Evolutionary conservation across 2,113 vertebrate species (phyloP).

Genomic region (Callopanchax toddi): DNA sequence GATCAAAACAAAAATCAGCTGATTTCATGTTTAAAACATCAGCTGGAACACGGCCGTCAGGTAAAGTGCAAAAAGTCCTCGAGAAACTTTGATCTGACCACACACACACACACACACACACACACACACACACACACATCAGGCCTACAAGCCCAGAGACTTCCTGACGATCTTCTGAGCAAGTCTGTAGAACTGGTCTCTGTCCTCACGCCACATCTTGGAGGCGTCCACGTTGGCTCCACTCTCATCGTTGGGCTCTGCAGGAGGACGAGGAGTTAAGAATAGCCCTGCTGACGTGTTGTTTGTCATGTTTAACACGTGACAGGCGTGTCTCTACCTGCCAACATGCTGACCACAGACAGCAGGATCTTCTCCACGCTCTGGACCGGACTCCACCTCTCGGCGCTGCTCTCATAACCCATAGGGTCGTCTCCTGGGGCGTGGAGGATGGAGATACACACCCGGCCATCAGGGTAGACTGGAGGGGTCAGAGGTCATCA

Average conservation of each 20-base stretch:
- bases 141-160: conserved; percentile 87
- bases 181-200: conserved; percentile 91
- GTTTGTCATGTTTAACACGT: not conserved
- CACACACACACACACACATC: conserved; percentile 2
- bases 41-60: conserved; percentile 8
- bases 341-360: conserved; percentile 97
- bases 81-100: not conserved
- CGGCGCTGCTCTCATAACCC: conserved; percentile 97
- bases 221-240: conserved; percentile 96
- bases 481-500: conserved; percentile 14
- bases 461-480: conserved; percentile 96
- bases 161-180: conserved; percentile 94
- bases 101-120: not conserved
- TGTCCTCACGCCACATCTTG: conserved; percentile 98
- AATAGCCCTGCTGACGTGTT: no score
- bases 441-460: conserved; percentile 97
- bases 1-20: no score
- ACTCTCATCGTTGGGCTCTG: conserved; percentile 97
- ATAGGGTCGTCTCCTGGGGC: conserved; percentile 97
- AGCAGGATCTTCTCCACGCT: conserved; percentile 98
- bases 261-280: conserved; percentile 9
- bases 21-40: not conserved
- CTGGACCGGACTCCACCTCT: conserved; percentile 97
- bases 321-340: conserved; percentile 77
- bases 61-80: conserved; percentile 44